Percentiles rank a stretch among this genome's conserved stretches.
Conservation (phyloP, 2,113 vertebrate genomes). For the Hippocampus mohnikei region DNA sequence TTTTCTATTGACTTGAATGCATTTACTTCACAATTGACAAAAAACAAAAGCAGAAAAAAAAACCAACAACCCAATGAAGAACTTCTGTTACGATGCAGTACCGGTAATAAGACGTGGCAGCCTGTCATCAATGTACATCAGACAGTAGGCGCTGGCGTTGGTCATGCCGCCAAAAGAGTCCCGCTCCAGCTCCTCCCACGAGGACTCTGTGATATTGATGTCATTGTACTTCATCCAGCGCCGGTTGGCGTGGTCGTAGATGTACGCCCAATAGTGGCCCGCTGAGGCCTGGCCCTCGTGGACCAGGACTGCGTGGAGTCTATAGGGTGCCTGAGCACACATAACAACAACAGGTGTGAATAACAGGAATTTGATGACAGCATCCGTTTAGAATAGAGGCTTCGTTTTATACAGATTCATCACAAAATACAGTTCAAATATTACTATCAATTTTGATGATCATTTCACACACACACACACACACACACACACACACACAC, state of each 20-base stretch:
- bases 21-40: no score
- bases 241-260: slow-evolving; percentile 80
- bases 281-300: slow-evolving; percentile 95
- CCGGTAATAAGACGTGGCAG: slow-evolving; percentile 74
- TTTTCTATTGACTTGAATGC: no score
- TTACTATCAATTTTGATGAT: no score
- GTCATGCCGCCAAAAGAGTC: slow-evolving; percentile 90
- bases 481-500: no score
- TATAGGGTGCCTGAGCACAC: slow-evolving; percentile 83
- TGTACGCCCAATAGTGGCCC: slow-evolving; percentile 98
- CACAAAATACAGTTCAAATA: not conserved
- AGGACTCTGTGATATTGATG: slow-evolving; percentile 83
- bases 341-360: not conserved
- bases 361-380: not conserved
- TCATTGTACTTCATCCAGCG: slow-evolving; percentile 97
- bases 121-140: slow-evolving; percentile 89
- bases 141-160: slow-evolving; percentile 94
- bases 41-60: not conserved
- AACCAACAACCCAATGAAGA: not conserved
- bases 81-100: slow-evolving; percentile 34
- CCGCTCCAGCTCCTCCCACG: slow-evolving; percentile 91
- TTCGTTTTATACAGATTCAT: no score
- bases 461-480: no score
- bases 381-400: no score
- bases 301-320: slow-evolving; percentile 88